A percentile compares a stretch with the other conserved stretches of the same genome.
These are phyloP conservation scores for Ceuthmochares aereus DNA, from an alignment of 2,113 vertebrate species.

Conservation along the genomic window DNA sequence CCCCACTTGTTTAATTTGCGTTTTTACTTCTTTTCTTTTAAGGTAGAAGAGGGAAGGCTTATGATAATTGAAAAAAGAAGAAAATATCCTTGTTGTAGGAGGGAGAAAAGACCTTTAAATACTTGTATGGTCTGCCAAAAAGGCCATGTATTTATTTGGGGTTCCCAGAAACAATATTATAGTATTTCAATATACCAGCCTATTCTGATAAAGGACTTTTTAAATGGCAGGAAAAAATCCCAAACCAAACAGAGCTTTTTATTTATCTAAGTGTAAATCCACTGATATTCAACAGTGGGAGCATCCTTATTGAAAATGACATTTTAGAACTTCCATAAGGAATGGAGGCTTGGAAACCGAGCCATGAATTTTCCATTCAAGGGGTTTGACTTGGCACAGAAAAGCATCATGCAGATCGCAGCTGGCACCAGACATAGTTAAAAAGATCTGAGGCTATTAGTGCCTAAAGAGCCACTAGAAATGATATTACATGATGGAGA, in stretches of 20 bases:
- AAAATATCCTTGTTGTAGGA: neutral
- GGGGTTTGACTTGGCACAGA: constrained; percentile 55
- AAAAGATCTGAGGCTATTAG: constrained; percentile 71
- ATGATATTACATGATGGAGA: constrained; percentile 71
- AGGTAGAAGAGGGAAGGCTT: neutral
- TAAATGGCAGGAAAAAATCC: neutral
- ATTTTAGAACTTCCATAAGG: constrained; percentile 31
- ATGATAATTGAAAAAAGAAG: neutral
- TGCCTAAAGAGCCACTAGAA: constrained; percentile 69
- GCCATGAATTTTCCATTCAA: constrained; percentile 52
- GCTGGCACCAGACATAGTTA: constrained; percentile 61
- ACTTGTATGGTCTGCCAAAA: neutral
- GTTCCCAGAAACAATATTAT: neutral
- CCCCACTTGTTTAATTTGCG: neutral
- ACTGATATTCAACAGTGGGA: neutral
- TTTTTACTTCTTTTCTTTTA: neutral
- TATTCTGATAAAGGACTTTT: neutral
- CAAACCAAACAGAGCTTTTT: neutral
- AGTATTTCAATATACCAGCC: neutral
- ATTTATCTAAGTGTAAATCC: neutral
- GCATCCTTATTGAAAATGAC: neutral
- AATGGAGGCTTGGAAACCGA: neutral
- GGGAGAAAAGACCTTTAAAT: neutral
- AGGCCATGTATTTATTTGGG: neutral
- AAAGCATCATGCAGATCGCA: constrained; percentile 23